Conservation (phyloP, 2,888 invertebrate species). For the Geotrupes spiniger region DNA sequence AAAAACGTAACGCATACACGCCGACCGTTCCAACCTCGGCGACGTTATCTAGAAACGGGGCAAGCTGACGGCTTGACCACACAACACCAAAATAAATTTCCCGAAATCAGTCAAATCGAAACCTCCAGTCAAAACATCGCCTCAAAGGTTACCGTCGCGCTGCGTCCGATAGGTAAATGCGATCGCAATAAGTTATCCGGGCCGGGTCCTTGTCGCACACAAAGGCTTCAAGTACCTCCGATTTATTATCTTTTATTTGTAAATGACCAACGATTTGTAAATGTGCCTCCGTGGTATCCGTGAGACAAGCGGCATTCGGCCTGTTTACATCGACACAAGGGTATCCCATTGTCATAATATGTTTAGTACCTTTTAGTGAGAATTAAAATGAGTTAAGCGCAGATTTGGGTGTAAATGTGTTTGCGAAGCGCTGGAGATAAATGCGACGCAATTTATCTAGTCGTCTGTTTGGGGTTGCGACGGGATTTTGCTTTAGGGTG, state of each 20-base stretch:
- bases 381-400: constrained; percentile 39
- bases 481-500: constrained; percentile 17
- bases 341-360: constrained; percentile 37
- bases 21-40: no score
- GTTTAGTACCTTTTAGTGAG: constrained; percentile 43
- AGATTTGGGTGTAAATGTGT: constrained; percentile 37
- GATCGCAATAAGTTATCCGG: constrained; percentile 41
- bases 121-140: constrained; percentile 19
- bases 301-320: constrained; percentile 28
- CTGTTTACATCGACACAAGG: constrained; percentile 38
- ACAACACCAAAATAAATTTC: constrained; percentile 14
- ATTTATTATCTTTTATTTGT: constrained; percentile 50
- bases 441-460: constrained; percentile 45
- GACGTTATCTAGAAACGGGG: background rate
- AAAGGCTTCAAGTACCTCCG: constrained; percentile 40
- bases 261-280: constrained; percentile 48
- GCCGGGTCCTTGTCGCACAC: constrained; percentile 22
- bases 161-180: constrained; percentile 30
- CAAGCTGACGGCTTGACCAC: constrained; percentile 12
- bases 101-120: constrained; percentile 15
- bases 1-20: no score
- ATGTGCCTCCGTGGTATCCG: constrained; percentile 37
- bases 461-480: constrained; percentile 19
- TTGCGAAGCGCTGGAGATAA: constrained; percentile 41
- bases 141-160: constrained; percentile 25